A percentile compares a stretch with the other conserved stretches of the same genome.
These are phyloP conservation scores for Halictus quadricinctus DNA, from an alignment of 2,888 invertebrate genomes.

Conservation along the genomic window DNA sequence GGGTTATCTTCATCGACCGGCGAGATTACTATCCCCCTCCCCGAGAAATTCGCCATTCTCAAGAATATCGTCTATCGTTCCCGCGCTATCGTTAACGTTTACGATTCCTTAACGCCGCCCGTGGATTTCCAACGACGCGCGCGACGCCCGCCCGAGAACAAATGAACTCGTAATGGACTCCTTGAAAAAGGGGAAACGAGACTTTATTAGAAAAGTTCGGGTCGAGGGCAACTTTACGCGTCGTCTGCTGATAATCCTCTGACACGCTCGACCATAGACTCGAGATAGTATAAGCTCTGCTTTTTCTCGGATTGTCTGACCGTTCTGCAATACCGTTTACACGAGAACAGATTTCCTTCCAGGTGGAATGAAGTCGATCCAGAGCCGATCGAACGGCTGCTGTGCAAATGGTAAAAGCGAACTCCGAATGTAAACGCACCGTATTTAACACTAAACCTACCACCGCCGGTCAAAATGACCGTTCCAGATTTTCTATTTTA, in stretches of 20 bases:
- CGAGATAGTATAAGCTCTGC: too few relatives aligned
- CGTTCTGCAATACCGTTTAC: too few relatives aligned
- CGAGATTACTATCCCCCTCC: constrained; percentile 50
- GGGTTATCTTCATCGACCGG: constrained; percentile 71
- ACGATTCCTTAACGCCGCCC: neutral
- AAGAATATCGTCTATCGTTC: neutral
- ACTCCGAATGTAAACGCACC: too few relatives aligned
- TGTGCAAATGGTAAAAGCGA: too few relatives aligned
- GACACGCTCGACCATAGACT: neutral
- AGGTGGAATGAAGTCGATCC: too few relatives aligned
- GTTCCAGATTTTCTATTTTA: too few relatives aligned
- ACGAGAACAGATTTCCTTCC: too few relatives aligned
- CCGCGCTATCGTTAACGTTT: neutral
- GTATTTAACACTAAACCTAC: too few relatives aligned
- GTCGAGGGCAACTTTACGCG: neutral
- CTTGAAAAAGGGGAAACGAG: neutral
- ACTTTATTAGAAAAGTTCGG: neutral
- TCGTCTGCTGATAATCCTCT: neutral
- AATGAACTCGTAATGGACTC: neutral
- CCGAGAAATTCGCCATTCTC: neutral
- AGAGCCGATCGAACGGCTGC: too few relatives aligned
- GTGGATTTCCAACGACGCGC: neutral
- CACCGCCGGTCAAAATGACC: too few relatives aligned
- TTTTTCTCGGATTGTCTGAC: too few relatives aligned
- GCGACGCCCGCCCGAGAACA: neutral